Percentiles rank a stretch among this genome's conserved stretches.
Evolutionary conservation across 2,797 vertebrate species (phyloP).

Genomic region (Coendou prehensilis): DNA sequence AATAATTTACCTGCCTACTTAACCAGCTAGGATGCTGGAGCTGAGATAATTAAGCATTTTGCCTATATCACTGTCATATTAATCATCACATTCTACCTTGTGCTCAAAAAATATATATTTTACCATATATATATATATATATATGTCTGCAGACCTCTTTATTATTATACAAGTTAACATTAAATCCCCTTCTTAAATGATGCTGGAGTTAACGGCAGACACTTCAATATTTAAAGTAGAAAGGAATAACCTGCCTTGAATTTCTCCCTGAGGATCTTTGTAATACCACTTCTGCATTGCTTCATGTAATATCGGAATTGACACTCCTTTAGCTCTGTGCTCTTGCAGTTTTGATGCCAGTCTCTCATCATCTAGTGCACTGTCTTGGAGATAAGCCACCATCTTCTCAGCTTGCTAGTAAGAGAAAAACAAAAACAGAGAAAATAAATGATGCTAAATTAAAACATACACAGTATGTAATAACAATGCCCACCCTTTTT

Average conservation of each 20-base stretch:
- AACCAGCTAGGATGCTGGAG: not conserved
- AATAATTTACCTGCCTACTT: not conserved
- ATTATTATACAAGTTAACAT: not conserved
- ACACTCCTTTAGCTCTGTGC: slow-evolving; percentile 93
- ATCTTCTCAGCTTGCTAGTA: slow-evolving; percentile 98
- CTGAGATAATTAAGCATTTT: not conserved
- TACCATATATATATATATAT: not conserved
- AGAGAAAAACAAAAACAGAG: slow-evolving; percentile 51
- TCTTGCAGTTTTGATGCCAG: slow-evolving; percentile 93
- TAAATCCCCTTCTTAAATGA: not conserved
- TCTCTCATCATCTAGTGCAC: slow-evolving; percentile 95
- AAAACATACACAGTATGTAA: not conserved
- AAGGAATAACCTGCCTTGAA: slow-evolving; percentile 93
- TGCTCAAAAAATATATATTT: not conserved
- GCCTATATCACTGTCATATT: not conserved
- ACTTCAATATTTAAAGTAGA: slow-evolving; percentile 55
- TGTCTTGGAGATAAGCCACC: slow-evolving; percentile 99
- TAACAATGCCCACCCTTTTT: slow-evolving; percentile 29
- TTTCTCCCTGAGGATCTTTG: slow-evolving; percentile 99
- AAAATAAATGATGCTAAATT: slow-evolving; percentile 53
- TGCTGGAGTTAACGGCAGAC: not conserved
- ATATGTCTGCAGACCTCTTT: not conserved
- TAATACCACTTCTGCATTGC: slow-evolving; percentile 99
- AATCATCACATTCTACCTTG: slow-evolving; percentile 18
- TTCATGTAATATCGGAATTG: slow-evolving; percentile 94